phyloP scores from a whole-genome alignment of 2,888 invertebrate species.

The Lottia gigantea region DNA sequence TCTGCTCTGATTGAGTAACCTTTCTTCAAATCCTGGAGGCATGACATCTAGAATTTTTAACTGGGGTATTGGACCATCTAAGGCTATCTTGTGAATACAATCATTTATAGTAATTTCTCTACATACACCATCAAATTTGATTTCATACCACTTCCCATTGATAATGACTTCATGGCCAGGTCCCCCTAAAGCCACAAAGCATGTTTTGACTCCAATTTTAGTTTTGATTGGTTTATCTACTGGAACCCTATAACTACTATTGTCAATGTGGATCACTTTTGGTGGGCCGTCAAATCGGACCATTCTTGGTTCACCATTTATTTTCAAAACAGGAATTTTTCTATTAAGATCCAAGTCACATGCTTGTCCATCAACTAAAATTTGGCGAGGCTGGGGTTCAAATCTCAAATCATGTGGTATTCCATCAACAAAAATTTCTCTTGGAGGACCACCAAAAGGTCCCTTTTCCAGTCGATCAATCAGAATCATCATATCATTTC shows the following conservation, averaged over 20 bases:
- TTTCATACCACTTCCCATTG: constrained; percentile 74
- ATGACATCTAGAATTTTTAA: constrained; percentile 79
- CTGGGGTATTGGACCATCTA: constrained; percentile 89
- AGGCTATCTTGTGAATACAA: constrained; percentile 80
- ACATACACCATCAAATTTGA: constrained; percentile 90
- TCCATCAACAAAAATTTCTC: constrained; percentile 83
- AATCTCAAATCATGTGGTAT: constrained; percentile 82
- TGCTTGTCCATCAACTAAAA: constrained; percentile 76
- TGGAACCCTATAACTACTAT: constrained; percentile 73
- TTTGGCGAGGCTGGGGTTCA: constrained; percentile 88
- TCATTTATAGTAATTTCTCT: constrained; percentile 84
- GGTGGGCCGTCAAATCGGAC: constrained; percentile 92
- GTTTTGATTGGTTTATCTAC: constrained; percentile 69
- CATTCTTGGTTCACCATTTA: constrained; percentile 70
- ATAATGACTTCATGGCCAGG: constrained; percentile 67
- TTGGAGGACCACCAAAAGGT: constrained; percentile 82
- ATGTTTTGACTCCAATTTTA: constrained; percentile 64
- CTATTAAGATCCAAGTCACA: constrained; percentile 60
- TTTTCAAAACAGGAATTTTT: constrained; percentile 61
- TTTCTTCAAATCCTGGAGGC: constrained; percentile 30
- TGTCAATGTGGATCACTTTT: constrained; percentile 89
- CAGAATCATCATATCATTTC: constrained; percentile 81
- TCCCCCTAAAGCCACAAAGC: constrained; percentile 65
- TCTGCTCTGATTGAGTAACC: constrained; percentile 5
- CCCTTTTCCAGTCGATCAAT: constrained; percentile 79